phyloP scores from a whole-genome alignment of 2,888 invertebrate genomes.

The Acleris laterana region DNA sequence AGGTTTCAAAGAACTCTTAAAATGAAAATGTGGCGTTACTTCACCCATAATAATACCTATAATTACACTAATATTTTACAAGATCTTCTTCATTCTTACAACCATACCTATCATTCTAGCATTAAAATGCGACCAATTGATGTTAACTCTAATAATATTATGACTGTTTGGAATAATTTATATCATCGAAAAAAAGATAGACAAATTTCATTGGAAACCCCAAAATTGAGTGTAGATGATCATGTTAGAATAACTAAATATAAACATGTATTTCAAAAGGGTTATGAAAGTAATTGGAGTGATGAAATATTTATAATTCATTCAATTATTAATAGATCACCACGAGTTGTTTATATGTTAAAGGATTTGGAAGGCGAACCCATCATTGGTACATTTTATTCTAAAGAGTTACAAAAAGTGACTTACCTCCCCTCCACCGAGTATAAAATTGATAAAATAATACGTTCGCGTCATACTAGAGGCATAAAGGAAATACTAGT shows the following conservation, averaged over 20 bases:
- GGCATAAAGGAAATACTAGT: too few relatives aligned
- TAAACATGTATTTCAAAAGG: conserved; percentile 44
- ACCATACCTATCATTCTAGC: conserved; percentile 43
- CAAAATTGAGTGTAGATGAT: too few relatives aligned
- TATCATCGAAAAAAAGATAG: too few relatives aligned
- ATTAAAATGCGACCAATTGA: conserved; percentile 45
- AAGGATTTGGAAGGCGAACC: too few relatives aligned
- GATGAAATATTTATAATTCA: too few relatives aligned
- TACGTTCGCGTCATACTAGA: too few relatives aligned
- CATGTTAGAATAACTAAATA: conserved; percentile 45
- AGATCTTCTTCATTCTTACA: conserved; percentile 27
- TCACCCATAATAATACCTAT: conserved; percentile 31
- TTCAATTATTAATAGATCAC: too few relatives aligned
- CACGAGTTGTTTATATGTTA: too few relatives aligned
- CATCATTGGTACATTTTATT: too few relatives aligned
- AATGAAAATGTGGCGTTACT: conserved; percentile 45
- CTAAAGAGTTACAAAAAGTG: conserved; percentile 43
- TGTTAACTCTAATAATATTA: conserved; percentile 44
- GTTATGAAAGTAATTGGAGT: too few relatives aligned
- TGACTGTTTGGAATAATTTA: conserved; percentile 40
- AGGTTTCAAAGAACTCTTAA: conserved; percentile 46
- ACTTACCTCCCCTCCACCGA: conserved; percentile 34
- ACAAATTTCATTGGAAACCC: too few relatives aligned
- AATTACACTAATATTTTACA: conserved; percentile 28
- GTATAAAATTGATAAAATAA: too few relatives aligned